Base-by-base conservation (phyloP, 2,113 vertebrate genomes). In the Elephas maximus region DNA sequence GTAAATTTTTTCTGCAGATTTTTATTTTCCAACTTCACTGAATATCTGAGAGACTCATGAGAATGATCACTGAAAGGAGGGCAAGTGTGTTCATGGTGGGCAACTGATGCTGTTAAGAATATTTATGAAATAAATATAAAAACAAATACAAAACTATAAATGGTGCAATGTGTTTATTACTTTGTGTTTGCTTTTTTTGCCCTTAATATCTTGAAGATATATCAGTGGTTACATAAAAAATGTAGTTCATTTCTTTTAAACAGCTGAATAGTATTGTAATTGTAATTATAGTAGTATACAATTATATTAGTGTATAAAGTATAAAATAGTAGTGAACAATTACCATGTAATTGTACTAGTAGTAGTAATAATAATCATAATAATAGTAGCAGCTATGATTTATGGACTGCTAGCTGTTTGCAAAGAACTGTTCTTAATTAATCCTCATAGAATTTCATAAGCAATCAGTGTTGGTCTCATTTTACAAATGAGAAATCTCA, bases 401-500 rank as follows among this genome's bases (percentile, higher is more conserved):
- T 73, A 95, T 8, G 20, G 26, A 33, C 45, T 73, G 28, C 37
- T 69, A 71, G 67, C 23, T 24, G 18, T 81, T 92, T 82, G 37
- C 33, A 78, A 84, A 41, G 60, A 93, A 60, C 14, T 33, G 0
- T 78, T 95, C n/a, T 90, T 88, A 86, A 20, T 84, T 89, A 60
- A 84, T 93, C 37, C 41, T 89, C 44, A 41, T 26, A 23, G 73
- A 92, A 79, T 10, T 37, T 53, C 14, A 67, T 79, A 95, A 85
- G 17, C 10, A 92, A 62, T 62, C 33, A 79, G 6, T 48, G 51
- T 44, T 8, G 23, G 37, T 89, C 11, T 45, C 18, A 51, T 74
- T 92, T 86, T 69, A 82, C 24, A 87, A 97, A 83, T 8, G 17
- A 87, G 83, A 80, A 89, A 87, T 51, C 53, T 88, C 41, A 69